Conservation (phyloP, 1,140 invertebrate genomes). For the Eciton burchellii region DNA sequence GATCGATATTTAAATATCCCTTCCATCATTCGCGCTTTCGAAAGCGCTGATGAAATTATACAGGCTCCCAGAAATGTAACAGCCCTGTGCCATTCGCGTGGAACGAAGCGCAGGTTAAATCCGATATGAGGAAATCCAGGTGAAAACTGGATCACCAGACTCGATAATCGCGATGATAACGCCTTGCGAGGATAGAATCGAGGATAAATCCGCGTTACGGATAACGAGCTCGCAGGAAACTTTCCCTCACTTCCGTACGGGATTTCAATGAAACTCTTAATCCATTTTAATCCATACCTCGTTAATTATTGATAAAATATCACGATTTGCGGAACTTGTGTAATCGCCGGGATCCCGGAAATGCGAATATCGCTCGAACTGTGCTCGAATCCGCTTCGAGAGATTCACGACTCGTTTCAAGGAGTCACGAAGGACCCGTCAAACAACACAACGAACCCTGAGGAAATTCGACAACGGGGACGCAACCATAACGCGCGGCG, state of each 20-base stretch:
- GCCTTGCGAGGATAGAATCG: conserved; percentile 34
- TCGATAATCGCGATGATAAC: conserved; percentile 40
- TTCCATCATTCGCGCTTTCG: conserved; percentile 3
- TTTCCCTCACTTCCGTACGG: not conserved
- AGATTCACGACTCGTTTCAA: too few relatives aligned
- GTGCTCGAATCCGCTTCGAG: too few relatives aligned
- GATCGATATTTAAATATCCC: conserved; percentile 57
- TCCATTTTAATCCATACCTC: too few relatives aligned
- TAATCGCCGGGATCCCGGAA: too few relatives aligned
- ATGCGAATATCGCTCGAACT: too few relatives aligned
- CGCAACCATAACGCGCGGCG: not conserved
- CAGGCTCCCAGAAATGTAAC: conserved; percentile 23
- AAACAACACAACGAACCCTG: too few relatives aligned
- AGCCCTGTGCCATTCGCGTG: conserved; percentile 40
- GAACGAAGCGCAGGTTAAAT: conserved; percentile 49
- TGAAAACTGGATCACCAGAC: conserved; percentile 25
- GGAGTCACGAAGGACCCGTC: too few relatives aligned
- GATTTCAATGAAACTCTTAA: conserved; percentile 1
- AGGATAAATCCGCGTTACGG: conserved; percentile 17
- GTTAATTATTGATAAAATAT: not conserved
- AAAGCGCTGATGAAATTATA: conserved; percentile 33
- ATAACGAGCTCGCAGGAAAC: conserved; percentile 4
- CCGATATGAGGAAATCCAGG: conserved; percentile 36
- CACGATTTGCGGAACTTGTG: not conserved
- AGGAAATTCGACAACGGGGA: not conserved